Evolutionary conservation across 2,888 invertebrate genomes (phyloP), one percentile per base, ranked within the genome.

Genomic region (Mythimna vitellina): DNA sequence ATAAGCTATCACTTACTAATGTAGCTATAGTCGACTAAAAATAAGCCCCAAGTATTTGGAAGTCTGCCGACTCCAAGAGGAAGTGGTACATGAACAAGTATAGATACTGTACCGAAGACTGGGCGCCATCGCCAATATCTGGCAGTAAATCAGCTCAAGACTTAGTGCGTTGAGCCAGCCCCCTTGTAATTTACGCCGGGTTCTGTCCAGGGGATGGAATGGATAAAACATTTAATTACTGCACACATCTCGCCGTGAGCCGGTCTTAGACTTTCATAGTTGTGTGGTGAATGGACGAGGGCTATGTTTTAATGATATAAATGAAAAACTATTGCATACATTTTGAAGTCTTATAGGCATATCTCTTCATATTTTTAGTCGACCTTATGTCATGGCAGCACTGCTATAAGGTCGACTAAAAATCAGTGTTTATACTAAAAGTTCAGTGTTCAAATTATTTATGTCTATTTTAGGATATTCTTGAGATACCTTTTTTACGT

Each of bases 151-250:
- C 83, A 78, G 73, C 85, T 73, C 46, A 83, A 77, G 83, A 84
- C 83, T 83, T 76, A 85, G 83, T 77, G 84, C 76, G 76, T 70
- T 57, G 75, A 80, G 71, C 83, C 71, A 46, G 64, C 70, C 72
- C 70, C 70, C 32, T n/a, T 68, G 73, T 81, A 66, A 81, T 78
- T 72, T 72, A 78, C 78, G 83, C 57, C 70, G 73, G 73, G 57
- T 46, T 57, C 65, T 35, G 58, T 51, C 56, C 80, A 46, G 74
- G 69, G 25, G 56, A 58, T 65, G 68, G 69, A 73, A 75, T 73
- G 70, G 83, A 80, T 83, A 80, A 85, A 85, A 83, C 74, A 67
- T 77, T 85, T 83, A 77, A 80, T 85, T 79, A 74, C 74, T 61
- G 64, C 56, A 73, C 65, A 73, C 51, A 56, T 65, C 57, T 61